Base-by-base conservation (phyloP, 2,113 vertebrate species). In the Dicentrarchus labrax region DNA sequence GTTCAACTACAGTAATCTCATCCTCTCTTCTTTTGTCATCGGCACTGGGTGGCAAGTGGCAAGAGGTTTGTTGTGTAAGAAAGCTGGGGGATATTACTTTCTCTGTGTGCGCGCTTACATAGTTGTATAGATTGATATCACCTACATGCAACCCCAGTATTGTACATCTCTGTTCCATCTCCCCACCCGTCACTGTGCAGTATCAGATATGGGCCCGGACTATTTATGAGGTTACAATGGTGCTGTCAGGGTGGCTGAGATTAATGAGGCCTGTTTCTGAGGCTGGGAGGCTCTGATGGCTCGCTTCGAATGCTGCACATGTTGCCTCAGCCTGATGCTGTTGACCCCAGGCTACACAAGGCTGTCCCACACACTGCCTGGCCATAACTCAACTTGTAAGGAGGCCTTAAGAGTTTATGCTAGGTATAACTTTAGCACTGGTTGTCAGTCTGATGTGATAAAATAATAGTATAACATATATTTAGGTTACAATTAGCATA, bases 171-270 rank as follows among this genome's bases (percentile, higher is more conserved):
- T 78, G 78, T 86, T 89, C 81, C 80, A 86, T 92, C 91, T 91
- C 85, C 64, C 87, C 83, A 67, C 88, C 74, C 75, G 39, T 90
- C 77, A 78, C 80, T 85, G 82, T 84, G 66, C 68, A 67, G 92
- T 92, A 93, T 94, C 90, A 90, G 91, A 90, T 93, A 87, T 57
- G 62, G 84, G 69, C 73, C 71, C 1, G 22, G 84, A 79, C 91
- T 90, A 93, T 95, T 92, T 94, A 92, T 88, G 90, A 90, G 70
- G 83, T 66, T 76, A 94, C 93, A 95, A 94, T 92, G 79, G 82
- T 68, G 56, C 89, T 94, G 94, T 95, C 94, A 94, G 47, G 15
- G 77, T 69, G 60, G 85, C 56, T 60, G 84, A 93, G 94, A 95
- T 93, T 88, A 90, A 94, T 93, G 91, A 77, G 83, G 75, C 60